Evolutionary conservation across 2,888 invertebrate species (phyloP).

Genomic region (Seladonia tumulorum): DNA sequence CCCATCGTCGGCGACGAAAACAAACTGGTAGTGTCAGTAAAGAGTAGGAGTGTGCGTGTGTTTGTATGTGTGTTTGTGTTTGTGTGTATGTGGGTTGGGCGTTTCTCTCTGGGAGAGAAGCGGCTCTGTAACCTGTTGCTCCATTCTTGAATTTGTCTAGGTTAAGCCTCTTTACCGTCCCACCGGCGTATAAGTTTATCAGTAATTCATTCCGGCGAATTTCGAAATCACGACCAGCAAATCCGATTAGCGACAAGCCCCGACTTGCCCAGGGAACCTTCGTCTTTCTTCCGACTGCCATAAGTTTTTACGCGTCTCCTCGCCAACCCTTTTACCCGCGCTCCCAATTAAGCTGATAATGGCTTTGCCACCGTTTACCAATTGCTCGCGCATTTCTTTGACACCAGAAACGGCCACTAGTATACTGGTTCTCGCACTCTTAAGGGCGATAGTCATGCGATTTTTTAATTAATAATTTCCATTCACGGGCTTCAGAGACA

Average conservation of each 20-base stretch:
- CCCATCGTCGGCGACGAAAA: conserved; percentile 23
- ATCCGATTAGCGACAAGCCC: conserved; percentile 64
- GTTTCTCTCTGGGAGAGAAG: conserved; percentile 36
- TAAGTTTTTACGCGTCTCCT: neutral
- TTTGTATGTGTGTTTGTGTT: no score
- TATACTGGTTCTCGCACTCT: neutral
- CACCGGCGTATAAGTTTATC: conserved; percentile 68
- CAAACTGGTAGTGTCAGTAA: conserved; percentile 31
- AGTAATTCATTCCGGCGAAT: conserved; percentile 74
- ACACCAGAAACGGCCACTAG: neutral
- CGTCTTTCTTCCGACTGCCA: neutral
- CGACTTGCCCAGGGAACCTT: conserved; percentile 10
- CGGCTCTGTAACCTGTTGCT: conserved; percentile 78
- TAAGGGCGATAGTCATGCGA: no score
- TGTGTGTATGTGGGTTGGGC: conserved; percentile 26
- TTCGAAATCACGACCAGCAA: conserved; percentile 69
- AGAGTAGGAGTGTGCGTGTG: conserved; percentile 1
- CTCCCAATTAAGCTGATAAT: neutral
- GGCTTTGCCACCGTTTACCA: neutral
- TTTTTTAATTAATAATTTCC: no score
- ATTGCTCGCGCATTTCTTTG: neutral
- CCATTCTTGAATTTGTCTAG: conserved; percentile 76
- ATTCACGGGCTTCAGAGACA: no score
- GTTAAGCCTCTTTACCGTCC: conserved; percentile 72
- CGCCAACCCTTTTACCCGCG: neutral